Evolutionary conservation across 2,113 vertebrate species (phyloP).

Genomic region (Forbesichthys agassizii): DNA sequence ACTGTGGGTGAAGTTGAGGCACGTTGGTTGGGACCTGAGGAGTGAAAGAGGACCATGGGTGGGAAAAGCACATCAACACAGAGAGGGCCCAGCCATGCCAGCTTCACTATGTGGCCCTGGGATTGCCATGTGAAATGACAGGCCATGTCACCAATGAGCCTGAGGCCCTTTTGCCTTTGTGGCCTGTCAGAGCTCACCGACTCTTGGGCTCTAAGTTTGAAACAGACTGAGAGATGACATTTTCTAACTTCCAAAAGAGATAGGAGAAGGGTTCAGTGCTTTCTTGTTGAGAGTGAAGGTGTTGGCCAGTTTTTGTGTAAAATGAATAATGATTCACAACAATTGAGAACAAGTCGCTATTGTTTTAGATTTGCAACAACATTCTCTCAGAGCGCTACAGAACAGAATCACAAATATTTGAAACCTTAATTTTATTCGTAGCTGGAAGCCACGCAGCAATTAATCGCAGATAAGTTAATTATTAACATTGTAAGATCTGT

Average conservation of each 20-base stretch:
- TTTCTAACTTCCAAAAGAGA: slow-evolving; percentile 66
- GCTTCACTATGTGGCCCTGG: slow-evolving; percentile 73
- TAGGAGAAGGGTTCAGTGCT: slow-evolving; percentile 52
- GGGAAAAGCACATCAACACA: slow-evolving; percentile 66
- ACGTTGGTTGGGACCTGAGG: slow-evolving; percentile 65
- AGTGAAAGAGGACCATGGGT: slow-evolving; percentile 54
- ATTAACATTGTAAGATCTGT: slow-evolving; percentile 44
- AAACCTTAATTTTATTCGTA: not conserved
- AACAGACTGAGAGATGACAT: slow-evolving; percentile 76
- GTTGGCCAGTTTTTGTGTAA: slow-evolving; percentile 18
- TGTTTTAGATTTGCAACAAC: not conserved
- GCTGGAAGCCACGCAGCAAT: not conserved
- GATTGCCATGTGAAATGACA: slow-evolving; percentile 80
- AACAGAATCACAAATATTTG: not conserved
- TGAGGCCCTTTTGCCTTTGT: slow-evolving; percentile 72
- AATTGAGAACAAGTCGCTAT: not conserved
- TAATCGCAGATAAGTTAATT: not conserved
- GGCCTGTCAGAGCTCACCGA: slow-evolving; percentile 77
- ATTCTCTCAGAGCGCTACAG: not conserved
- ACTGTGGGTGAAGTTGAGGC: slow-evolving; percentile 61
- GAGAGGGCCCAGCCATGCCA: slow-evolving; percentile 69
- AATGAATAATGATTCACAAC: slow-evolving; percentile 10
- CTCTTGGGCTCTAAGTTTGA: slow-evolving; percentile 69
- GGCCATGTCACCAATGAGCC: slow-evolving; percentile 75
- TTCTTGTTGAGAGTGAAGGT: slow-evolving; percentile 45